Conservation (phyloP, 1,140 invertebrate genomes). For the Phymastichus coffea region DNA sequence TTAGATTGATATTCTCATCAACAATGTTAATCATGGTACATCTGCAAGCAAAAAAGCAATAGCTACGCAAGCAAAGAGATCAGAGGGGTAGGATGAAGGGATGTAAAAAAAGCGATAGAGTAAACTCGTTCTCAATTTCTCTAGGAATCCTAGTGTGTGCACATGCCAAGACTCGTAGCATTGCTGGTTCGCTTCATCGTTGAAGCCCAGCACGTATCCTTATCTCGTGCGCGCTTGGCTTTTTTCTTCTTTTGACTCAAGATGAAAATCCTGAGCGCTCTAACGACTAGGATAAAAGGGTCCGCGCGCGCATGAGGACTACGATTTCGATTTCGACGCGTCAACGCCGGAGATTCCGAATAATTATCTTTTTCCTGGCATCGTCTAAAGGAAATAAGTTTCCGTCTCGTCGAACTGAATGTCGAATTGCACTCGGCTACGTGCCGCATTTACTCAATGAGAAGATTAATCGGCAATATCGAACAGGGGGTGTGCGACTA, state of each 20-base stretch:
- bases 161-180: neutral
- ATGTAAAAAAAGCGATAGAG: no score
- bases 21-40: no score
- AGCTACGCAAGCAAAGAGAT: no score
- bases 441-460: slow-evolving; percentile 5
- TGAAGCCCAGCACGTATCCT: slow-evolving; percentile 33
- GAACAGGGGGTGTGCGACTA: neutral
- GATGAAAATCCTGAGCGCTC: slow-evolving; percentile 25
- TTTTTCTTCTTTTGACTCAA: slow-evolving; percentile 8
- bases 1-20: no score
- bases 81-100: no score
- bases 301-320: neutral
- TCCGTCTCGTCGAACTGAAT: slow-evolving; percentile 12
- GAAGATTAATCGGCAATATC: slow-evolving; percentile 8
- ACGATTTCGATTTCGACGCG: slow-evolving; percentile 1
- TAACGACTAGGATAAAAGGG: slow-evolving; percentile 20
- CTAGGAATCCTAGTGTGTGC: slow-evolving; percentile 5
- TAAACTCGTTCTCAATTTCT: slow-evolving; percentile 16
- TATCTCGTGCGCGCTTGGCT: slow-evolving; percentile 30
- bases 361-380: slow-evolving; percentile 11
- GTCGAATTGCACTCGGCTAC: slow-evolving; percentile 7
- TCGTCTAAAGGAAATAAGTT: slow-evolving; percentile 5
- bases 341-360: neutral
- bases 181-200: slow-evolving; percentile 34
- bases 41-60: no score